phyloP scores from a whole-genome alignment of 2,797 vertebrate genomes.

The Podarcis lilfordi region DNA sequence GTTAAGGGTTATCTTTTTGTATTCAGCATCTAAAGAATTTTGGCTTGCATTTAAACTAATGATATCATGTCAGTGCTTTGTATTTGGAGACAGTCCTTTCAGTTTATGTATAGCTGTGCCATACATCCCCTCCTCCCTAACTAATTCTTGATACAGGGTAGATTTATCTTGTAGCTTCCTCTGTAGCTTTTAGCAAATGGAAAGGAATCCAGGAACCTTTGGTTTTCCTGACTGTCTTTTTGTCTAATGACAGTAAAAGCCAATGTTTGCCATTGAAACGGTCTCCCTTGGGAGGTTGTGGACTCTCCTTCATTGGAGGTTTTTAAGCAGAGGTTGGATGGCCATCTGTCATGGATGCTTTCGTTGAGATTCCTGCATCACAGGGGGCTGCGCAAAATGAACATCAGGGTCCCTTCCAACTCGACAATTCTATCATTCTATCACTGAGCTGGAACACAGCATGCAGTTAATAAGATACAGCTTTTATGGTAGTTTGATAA shows the following conservation, averaged over 20 bases:
- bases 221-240: constrained; percentile 28
- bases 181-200: constrained; percentile 29
- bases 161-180: constrained; percentile 3
- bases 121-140: not conserved
- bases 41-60: not conserved
- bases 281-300: too few relatives aligned
- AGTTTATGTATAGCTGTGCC: not conserved
- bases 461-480: not conserved
- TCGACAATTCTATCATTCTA: not conserved
- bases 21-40: not conserved
- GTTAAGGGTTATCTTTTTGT: not conserved
- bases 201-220: not conserved
- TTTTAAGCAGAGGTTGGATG: too few relatives aligned
- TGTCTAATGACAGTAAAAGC: not conserved
- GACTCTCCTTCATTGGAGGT: too few relatives aligned
- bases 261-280: too few relatives aligned
- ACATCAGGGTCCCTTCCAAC: too few relatives aligned
- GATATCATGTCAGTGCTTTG: not conserved
- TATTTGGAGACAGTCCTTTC: not conserved
- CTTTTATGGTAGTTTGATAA: not conserved
- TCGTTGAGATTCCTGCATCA: too few relatives aligned
- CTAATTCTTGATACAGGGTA: not conserved
- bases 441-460: not conserved
- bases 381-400: too few relatives aligned
- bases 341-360: too few relatives aligned